Evolutionary conservation across 2,888 invertebrate species (phyloP).

Genomic region (Harpagoxenus sublaevis): DNA sequence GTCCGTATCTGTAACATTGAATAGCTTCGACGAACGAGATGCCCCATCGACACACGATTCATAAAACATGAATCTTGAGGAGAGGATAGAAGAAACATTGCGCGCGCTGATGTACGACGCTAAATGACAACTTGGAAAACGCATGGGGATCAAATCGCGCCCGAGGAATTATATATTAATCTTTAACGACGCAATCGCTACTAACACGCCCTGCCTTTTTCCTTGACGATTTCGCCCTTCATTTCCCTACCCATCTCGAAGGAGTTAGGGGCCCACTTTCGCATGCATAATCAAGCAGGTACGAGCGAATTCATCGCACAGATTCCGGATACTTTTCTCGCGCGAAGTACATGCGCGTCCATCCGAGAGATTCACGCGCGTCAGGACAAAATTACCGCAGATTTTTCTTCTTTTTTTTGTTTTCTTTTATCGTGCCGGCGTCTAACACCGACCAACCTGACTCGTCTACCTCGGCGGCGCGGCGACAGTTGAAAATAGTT

Average conservation of each 20-base stretch:
- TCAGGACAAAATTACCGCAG: conserved; percentile 50
- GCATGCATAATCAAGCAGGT: conserved; percentile 42
- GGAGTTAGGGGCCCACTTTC: background rate
- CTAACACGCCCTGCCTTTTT: background rate
- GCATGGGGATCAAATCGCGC: background rate
- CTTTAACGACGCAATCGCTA: background rate
- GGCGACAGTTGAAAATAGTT: conserved; percentile 56
- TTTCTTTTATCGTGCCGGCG: conserved; percentile 8
- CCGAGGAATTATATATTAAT: background rate
- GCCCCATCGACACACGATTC: conserved; percentile 44
- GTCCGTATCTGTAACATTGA: conserved; percentile 44
- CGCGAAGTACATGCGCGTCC: conserved; percentile 11
- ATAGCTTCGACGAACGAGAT: conserved; percentile 33
- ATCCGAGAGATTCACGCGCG: conserved; percentile 47
- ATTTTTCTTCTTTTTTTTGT: background rate
- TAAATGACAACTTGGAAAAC: background rate
- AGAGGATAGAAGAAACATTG: conserved; percentile 19
- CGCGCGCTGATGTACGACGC: conserved; percentile 14
- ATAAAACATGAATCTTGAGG: conserved; percentile 56
- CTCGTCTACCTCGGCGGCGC: conserved; percentile 43
- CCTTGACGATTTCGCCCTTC: background rate
- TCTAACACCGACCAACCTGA: conserved; percentile 48
- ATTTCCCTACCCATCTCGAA: conserved; percentile 9
- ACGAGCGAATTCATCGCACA: conserved; percentile 31
- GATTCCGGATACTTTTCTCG: conserved; percentile 27